Evolutionary conservation across 2,113 vertebrate genomes (phyloP).

Genomic region (Prietella phreatophila): DNA sequence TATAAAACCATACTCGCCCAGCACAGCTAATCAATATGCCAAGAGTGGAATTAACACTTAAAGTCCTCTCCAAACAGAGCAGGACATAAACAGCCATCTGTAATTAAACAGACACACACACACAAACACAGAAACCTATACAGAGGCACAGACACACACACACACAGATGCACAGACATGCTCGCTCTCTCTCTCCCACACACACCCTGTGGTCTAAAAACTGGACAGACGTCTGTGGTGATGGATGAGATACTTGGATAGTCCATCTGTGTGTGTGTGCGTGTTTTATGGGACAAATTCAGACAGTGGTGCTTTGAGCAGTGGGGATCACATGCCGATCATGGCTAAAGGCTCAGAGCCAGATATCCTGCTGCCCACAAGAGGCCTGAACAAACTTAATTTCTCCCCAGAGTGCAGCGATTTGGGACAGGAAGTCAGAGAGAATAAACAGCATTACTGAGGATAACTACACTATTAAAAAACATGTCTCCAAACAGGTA

Average conservation of each 20-base stretch:
- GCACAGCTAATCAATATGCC: conserved; percentile 67
- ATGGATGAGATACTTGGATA: conserved; percentile 45
- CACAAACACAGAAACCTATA: not conserved
- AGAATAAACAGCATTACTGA: conserved; percentile 15
- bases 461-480: not conserved
- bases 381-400: conserved; percentile 60
- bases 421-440: conserved; percentile 4
- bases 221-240: conserved; percentile 58
- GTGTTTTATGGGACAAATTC: conserved; percentile 50
- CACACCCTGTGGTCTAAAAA: conserved; percentile 38
- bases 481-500: not conserved
- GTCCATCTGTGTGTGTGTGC: conserved; percentile 12
- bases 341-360: conserved; percentile 55
- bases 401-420: conserved; percentile 10
- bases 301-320: conserved; percentile 45
- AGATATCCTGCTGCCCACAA: conserved; percentile 50
- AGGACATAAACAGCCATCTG: conserved; percentile 69
- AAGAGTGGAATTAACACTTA: conserved; percentile 71
- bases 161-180: not conserved
- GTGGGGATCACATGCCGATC: conserved; percentile 59
- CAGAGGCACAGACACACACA: too few species aligned
- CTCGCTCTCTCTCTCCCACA: not conserved
- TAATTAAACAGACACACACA: conserved; percentile 64
- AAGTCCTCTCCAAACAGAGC: conserved; percentile 68
- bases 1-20: conserved; percentile 68